phyloP scores from a whole-genome alignment of 53 echinoderm and acorn worm genomes.

The Paelopatides confundens region DNA sequence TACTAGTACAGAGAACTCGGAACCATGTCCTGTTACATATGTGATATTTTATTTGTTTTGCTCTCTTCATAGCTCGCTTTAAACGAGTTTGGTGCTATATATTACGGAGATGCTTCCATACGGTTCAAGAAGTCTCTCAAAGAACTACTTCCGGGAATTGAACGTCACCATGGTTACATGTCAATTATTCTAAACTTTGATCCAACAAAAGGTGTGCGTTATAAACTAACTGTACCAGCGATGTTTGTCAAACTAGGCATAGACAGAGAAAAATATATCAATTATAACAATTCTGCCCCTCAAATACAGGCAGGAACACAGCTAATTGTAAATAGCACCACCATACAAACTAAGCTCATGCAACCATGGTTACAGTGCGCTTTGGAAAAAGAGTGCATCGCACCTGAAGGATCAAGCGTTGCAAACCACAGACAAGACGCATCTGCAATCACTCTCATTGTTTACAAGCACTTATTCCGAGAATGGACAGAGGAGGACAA shows the following conservation, averaged over 20 bases:
- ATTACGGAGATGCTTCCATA: constrained; percentile 36
- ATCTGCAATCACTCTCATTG: constrained; percentile 19
- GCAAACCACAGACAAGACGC: constrained; percentile 29
- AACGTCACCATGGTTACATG: constrained; percentile 45
- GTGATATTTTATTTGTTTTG: no score
- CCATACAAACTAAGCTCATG: constrained; percentile 30
- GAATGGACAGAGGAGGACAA: constrained; percentile 37
- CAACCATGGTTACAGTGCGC: constrained; percentile 36
- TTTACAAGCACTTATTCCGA: constrained; percentile 14
- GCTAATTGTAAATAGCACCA: constrained; percentile 40
- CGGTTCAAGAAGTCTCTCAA: constrained; percentile 31
- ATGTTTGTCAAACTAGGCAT: constrained; percentile 26
- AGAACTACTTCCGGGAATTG: constrained; percentile 31
- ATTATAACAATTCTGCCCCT: constrained; percentile 8
- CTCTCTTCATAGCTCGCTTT: neutral
- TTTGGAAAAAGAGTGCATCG: constrained; percentile 3
- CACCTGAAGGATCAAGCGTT: neutral
- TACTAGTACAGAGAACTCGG: no score
- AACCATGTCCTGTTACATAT: no score
- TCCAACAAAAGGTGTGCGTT: neutral
- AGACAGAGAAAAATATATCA: neutral
- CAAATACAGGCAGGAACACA: constrained; percentile 41
- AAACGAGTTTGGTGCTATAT: constrained; percentile 40
- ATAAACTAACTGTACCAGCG: constrained; percentile 7
- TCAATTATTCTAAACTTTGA: constrained; percentile 19